Conservation (phyloP, 1,140 invertebrate species). For the Anastrepha obliqua region DNA sequence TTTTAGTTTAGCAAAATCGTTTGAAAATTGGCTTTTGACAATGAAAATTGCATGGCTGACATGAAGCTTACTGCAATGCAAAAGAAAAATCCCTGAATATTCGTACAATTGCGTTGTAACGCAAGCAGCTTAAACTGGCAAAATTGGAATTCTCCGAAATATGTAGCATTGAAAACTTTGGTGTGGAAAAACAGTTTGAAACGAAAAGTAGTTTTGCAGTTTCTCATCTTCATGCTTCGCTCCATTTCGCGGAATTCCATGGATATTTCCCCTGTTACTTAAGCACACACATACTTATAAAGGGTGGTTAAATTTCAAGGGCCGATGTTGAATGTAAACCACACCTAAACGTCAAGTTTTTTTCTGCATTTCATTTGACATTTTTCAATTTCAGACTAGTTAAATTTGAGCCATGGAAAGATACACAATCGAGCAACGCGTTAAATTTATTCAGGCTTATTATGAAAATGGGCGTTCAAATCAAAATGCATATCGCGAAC, state of each 20-base stretch:
- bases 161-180: not conserved
- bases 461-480: too few species aligned
- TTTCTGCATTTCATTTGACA: too few species aligned
- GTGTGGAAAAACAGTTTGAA: not conserved
- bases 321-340: too few species aligned
- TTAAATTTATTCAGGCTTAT: too few species aligned
- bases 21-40: slow-evolving; percentile 14
- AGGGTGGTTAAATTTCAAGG: too few species aligned
- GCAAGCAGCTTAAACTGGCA: not conserved
- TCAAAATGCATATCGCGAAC: too few species aligned
- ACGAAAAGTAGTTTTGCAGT: not conserved
- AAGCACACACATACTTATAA: not conserved
- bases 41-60: slow-evolving; percentile 20
- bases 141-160: not conserved
- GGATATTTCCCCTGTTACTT: not conserved
- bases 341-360: too few species aligned
- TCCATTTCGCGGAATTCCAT: not conserved
- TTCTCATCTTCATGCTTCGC: not conserved
- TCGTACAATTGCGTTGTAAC: not conserved
- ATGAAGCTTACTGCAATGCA: not conserved
- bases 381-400: too few species aligned
- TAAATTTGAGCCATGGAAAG: too few species aligned
- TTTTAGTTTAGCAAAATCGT: slow-evolving; percentile 23
- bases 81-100: not conserved
- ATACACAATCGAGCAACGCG: too few species aligned